Evolutionary conservation across 2,113 vertebrate genomes (phyloP).

Genomic region (Physeter macrocephalus): DNA sequence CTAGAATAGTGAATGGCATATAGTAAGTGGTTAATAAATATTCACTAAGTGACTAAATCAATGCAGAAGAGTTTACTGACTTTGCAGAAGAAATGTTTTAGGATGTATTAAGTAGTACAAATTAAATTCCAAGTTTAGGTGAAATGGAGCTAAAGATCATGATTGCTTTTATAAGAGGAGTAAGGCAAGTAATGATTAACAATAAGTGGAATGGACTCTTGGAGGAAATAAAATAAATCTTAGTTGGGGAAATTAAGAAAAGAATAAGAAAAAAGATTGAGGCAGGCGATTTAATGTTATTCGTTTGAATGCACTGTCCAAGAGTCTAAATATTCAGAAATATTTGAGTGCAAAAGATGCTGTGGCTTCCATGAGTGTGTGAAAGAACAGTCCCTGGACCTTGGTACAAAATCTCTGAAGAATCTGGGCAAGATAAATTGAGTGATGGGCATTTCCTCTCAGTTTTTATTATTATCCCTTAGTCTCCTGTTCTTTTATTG

Average conservation of each 20-base stretch:
- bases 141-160: not conserved
- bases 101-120: not conserved
- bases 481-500: not conserved
- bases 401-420: not conserved
- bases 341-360: not conserved
- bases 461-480: not conserved
- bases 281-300: not conserved
- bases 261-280: constrained; percentile 2
- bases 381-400: not conserved
- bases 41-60: not conserved
- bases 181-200: not conserved
- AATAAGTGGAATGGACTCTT: not conserved
- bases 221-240: constrained; percentile 22
- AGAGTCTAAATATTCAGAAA: not conserved
- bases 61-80: not conserved
- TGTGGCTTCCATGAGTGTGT: not conserved
- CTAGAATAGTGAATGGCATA: not conserved
- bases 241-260: not conserved
- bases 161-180: not conserved
- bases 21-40: not conserved
- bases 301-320: not conserved
- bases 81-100: not conserved
- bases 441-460: not conserved
- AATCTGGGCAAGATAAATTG: not conserved
- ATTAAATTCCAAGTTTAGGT: not conserved